Evolutionary conservation across 2,888 invertebrate genomes (phyloP).

Genomic region (Atrina japonica): DNA sequence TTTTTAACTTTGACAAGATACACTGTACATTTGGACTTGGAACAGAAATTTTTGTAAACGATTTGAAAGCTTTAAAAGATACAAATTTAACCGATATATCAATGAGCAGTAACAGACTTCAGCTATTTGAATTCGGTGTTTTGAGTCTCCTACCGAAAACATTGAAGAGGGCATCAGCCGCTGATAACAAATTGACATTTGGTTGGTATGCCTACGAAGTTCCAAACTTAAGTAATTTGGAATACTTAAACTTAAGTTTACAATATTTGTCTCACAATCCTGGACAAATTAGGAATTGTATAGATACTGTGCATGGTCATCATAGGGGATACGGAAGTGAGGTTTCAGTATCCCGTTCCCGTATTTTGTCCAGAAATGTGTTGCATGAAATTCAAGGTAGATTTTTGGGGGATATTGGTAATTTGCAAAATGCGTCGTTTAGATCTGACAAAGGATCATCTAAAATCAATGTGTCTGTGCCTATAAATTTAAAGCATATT

Average conservation of each 20-base stretch:
- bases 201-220: conserved; percentile 3
- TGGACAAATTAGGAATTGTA: background rate
- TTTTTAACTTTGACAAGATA: conserved; percentile 7
- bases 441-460: too few relatives aligned
- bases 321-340: background rate
- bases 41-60: background rate
- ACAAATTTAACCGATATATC: conserved; percentile 1
- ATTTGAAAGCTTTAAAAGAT: background rate
- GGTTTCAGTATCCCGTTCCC: too few relatives aligned
- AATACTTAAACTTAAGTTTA: background rate
- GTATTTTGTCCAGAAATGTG: background rate
- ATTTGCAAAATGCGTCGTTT: background rate
- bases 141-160: background rate
- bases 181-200: conserved; percentile 4
- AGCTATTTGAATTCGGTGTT: background rate
- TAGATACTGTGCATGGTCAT: background rate
- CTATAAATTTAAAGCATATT: background rate
- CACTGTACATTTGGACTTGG: conserved; percentile 16
- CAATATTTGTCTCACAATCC: background rate
- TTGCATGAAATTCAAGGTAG: background rate
- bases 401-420: background rate
- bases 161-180: background rate
- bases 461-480: background rate
- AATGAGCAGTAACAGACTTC: conserved; percentile 8
- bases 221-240: background rate